Conservation (phyloP, 1,140 invertebrate genomes). For the Drosophila bocqueti region DNA sequence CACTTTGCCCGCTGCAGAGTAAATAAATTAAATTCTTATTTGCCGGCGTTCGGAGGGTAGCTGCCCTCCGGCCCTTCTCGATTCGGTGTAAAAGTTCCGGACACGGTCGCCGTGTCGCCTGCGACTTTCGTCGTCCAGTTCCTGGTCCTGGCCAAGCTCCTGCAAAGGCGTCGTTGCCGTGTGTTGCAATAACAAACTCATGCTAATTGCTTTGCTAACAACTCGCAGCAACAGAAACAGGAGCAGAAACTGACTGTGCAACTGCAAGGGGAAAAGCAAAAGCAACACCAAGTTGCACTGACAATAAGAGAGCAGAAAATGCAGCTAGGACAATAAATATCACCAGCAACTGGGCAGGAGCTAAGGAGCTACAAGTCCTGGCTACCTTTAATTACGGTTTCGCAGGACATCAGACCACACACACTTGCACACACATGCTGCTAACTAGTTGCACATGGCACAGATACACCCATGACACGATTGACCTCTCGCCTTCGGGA, state of each 20-base stretch:
- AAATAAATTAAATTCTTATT: slow-evolving; percentile 81
- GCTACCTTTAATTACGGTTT: slow-evolving; percentile 76
- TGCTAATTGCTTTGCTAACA: slow-evolving; percentile 83
- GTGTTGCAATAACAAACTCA: slow-evolving; percentile 81
- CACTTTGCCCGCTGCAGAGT: slow-evolving; percentile 66
- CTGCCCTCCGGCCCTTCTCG: neutral
- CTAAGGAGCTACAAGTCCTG: slow-evolving; percentile 42
- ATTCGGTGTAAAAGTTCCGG: slow-evolving; percentile 49
- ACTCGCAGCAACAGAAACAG: slow-evolving; percentile 70
- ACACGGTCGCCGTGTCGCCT: slow-evolving; percentile 44
- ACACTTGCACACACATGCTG: slow-evolving; percentile 21
- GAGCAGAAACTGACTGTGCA: slow-evolving; percentile 18
- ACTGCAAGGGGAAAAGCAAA: slow-evolving; percentile 33
- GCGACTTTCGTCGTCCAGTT: slow-evolving; percentile 14
- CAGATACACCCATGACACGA: slow-evolving; percentile 53
- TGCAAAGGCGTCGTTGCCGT: slow-evolving; percentile 18
- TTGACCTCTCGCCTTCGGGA: slow-evolving; percentile 67
- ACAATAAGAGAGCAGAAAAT: slow-evolving; percentile 55
- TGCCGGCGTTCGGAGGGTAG: slow-evolving; percentile 16
- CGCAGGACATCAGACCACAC: slow-evolving; percentile 49
- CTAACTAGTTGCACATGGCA: slow-evolving; percentile 71
- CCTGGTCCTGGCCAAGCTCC: slow-evolving; percentile 17
- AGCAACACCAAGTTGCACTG: slow-evolving; percentile 47
- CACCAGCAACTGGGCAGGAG: slow-evolving; percentile 53
- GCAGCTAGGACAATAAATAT: slow-evolving; percentile 74